phyloP scores from a whole-genome alignment of 2,797 vertebrate species.

The Hybognathus amarus region DNA sequence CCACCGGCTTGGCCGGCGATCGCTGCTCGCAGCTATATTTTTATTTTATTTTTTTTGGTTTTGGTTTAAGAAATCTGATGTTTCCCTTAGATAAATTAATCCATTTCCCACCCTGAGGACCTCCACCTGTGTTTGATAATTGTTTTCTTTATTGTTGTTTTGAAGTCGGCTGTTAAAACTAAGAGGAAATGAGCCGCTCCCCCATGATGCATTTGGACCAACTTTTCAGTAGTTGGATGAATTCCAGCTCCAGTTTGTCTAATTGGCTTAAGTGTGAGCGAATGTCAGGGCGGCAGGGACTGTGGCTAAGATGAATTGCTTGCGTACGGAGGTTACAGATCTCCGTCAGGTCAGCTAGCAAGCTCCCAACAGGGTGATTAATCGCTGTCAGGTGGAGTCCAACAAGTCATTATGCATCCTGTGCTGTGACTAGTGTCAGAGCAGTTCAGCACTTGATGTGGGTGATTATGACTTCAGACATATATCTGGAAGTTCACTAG shows the following conservation, averaged over 20 bases:
- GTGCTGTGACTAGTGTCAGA: constrained; percentile 60
- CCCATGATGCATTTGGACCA: constrained; percentile 28
- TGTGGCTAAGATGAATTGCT: constrained; percentile 81
- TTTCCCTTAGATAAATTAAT: constrained; percentile 45
- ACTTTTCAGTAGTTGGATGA: constrained; percentile 68
- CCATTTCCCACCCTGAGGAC: constrained; percentile 46
- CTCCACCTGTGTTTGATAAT: constrained; percentile 28
- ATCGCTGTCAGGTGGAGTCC: constrained; percentile 79
- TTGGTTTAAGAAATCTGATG: not conserved
- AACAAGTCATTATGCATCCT: constrained; percentile 74
- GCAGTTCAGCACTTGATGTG: constrained; percentile 12
- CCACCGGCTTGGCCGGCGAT: too few species aligned
- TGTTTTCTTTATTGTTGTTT: constrained; percentile 49
- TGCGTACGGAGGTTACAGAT: constrained; percentile 70
- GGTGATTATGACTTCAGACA: constrained; percentile 18
- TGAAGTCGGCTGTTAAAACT: constrained; percentile 27
- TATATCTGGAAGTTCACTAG: constrained; percentile 1
- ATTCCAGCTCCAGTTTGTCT: constrained; percentile 71
- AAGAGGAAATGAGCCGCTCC: constrained; percentile 31
- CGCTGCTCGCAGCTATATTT: too few species aligned
- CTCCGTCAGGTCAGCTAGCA: constrained; percentile 67
- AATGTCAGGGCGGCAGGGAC: constrained; percentile 46
- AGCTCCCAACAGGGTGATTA: constrained; percentile 76
- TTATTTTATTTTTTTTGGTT: not conserved
- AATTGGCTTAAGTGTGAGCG: constrained; percentile 53